These are phyloP conservation scores for Agriotes lineatus DNA, from an alignment of 2,888 invertebrate species.

Conservation along the genomic window DNA sequence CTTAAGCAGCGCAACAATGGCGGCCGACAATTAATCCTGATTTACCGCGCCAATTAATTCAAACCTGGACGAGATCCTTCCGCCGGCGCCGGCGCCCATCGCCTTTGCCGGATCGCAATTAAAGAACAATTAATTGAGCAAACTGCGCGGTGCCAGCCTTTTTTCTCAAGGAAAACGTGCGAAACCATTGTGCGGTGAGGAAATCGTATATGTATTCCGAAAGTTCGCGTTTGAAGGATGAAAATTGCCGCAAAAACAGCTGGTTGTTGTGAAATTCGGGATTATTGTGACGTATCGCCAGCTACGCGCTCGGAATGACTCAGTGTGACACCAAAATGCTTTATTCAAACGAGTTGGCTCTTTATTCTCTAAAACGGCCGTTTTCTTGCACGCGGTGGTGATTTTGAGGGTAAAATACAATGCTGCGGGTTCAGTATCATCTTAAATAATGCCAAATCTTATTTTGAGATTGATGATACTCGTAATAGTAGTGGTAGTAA, in stretches of 20 bases:
- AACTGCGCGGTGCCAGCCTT: not conserved
- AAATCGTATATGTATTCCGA: slow-evolving; percentile 16
- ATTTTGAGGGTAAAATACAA: too few species aligned
- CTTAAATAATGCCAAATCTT: too few species aligned
- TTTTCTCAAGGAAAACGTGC: slow-evolving; percentile 23
- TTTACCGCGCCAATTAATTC: slow-evolving; percentile 5
- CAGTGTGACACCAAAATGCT: too few species aligned
- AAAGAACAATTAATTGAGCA: slow-evolving; percentile 13
- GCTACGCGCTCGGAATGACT: too few species aligned
- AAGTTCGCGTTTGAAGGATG: slow-evolving; percentile 16
- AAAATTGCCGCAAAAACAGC: slow-evolving; percentile 2
- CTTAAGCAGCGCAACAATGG: slow-evolving; percentile 17
- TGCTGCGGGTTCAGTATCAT: too few species aligned
- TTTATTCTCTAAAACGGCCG: too few species aligned
- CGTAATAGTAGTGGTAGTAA: too few species aligned
- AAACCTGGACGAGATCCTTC: too few species aligned
- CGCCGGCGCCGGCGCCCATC: not conserved
- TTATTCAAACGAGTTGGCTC: too few species aligned
- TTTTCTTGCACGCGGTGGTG: too few species aligned
- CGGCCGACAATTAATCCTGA: slow-evolving; percentile 7
- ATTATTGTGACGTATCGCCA: too few species aligned
- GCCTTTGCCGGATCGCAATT: not conserved
- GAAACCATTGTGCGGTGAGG: slow-evolving; percentile 17
- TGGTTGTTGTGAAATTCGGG: not conserved
- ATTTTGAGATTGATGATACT: too few species aligned